These are phyloP conservation scores for Brachionichthys hirsutus DNA, from an alignment of 2,113 vertebrate species.

Conservation along the genomic window DNA sequence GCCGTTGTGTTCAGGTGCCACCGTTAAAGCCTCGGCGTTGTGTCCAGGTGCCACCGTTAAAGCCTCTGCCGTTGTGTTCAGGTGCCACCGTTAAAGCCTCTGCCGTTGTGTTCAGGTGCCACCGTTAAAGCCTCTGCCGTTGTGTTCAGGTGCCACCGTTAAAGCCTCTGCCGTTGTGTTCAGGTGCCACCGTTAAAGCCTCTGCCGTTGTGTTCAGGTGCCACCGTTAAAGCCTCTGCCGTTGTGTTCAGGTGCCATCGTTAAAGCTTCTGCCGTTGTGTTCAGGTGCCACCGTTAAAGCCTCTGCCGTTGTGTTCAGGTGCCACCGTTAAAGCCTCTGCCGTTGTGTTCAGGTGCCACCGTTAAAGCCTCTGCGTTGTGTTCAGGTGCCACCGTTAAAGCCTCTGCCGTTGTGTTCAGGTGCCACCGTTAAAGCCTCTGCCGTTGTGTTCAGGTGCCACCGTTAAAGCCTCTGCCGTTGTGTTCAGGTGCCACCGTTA, in stretches of 20 bases:
- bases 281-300: slow-evolving; percentile 91
- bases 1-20: slow-evolving; percentile 80
- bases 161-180: neutral
- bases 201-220: slow-evolving; percentile 73
- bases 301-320: slow-evolving; percentile 66
- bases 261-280: slow-evolving; percentile 48
- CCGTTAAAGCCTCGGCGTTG: slow-evolving; percentile 70
- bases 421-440: slow-evolving; percentile 86
- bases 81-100: slow-evolving; percentile 88
- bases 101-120: slow-evolving; percentile 77
- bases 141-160: slow-evolving; percentile 87
- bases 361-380: slow-evolving; percentile 57
- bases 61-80: slow-evolving; percentile 38
- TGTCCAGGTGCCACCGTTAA: slow-evolving; percentile 89
- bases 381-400: slow-evolving; percentile 90
- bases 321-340: slow-evolving; percentile 83
- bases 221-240: slow-evolving; percentile 79
- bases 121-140: slow-evolving; percentile 75
- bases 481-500: slow-evolving; percentile 88
- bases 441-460: slow-evolving; percentile 80
- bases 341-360: slow-evolving; percentile 83
- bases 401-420: slow-evolving; percentile 57
- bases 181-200: slow-evolving; percentile 92
- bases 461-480: slow-evolving; percentile 70
- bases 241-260: slow-evolving; percentile 83